These are phyloP conservation scores for Irena cyanogastra DNA, from an alignment of 2,113 vertebrate species.

Conservation along the genomic window DNA sequence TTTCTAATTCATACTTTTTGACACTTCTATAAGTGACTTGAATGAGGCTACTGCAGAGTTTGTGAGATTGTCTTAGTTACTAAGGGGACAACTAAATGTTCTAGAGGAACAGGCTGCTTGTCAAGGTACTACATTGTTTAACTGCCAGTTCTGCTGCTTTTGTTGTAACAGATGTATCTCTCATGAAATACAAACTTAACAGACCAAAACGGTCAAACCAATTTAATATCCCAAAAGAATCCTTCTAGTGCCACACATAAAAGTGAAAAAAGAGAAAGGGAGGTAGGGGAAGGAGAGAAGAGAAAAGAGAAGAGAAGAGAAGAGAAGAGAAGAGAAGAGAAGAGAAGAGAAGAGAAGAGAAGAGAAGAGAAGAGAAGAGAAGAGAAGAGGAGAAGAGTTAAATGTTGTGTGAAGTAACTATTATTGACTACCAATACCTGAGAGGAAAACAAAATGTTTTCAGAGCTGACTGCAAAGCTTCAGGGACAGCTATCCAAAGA, in stretches of 20 bases:
- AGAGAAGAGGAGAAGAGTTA: no score
- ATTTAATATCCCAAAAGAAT: neutral
- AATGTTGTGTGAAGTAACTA: neutral
- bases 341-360: no score
- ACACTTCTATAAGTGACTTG: neutral
- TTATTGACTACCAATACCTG: neutral
- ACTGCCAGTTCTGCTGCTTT: neutral
- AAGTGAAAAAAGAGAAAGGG: neutral
- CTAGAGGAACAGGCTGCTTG: neutral
- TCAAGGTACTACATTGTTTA: no score
- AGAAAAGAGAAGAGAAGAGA: no score
- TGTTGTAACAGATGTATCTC: neutral
- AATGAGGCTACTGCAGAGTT: neutral
- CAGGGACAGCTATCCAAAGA: neutral
- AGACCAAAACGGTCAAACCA: neutral
- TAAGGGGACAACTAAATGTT: neutral
- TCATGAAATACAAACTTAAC: neutral
- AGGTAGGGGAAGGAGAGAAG: no score
- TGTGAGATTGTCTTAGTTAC: neutral
- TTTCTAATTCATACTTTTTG: neutral
- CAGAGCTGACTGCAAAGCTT: neutral
- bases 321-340: no score
- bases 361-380: no score
- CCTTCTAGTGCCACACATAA: neutral
- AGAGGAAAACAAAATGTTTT: neutral